Evolutionary conservation across 2,797 vertebrate genomes (phyloP).

Genomic region (Falco peregrinus): DNA sequence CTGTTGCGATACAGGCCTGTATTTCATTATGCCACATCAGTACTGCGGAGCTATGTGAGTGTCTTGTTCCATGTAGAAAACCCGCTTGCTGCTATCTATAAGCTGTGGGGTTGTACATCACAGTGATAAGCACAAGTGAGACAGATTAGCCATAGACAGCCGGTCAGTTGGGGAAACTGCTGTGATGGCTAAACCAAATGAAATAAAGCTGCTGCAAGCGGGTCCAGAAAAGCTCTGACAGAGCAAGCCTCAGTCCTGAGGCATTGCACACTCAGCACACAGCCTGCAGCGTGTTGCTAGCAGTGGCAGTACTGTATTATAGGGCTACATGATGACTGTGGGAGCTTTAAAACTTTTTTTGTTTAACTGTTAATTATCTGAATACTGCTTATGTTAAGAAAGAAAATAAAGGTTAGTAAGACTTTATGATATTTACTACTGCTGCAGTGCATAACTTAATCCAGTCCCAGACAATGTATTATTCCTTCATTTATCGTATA

Average conservation of each 20-base stretch:
- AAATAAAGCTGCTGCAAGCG: not conserved
- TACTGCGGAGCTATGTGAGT: not conserved
- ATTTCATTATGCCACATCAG: accelerated
- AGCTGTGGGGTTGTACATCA: not conserved
- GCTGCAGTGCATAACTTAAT: not conserved
- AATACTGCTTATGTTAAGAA: not conserved
- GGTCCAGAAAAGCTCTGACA: not conserved
- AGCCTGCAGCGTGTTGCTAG: too few species aligned
- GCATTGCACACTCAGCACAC: not conserved
- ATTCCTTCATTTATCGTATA: not conserved
- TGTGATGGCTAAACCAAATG: not conserved
- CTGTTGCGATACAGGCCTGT: not conserved
- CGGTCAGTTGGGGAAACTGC: too few species aligned
- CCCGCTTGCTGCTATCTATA: not conserved
- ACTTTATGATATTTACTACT: not conserved
- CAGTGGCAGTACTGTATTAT: not conserved
- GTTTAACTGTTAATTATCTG: not conserved
- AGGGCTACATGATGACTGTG: not conserved
- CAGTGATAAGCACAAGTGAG: too few species aligned
- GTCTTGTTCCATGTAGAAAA: not conserved
- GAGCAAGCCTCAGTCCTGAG: not conserved
- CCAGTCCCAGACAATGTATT: not conserved
- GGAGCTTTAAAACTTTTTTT: not conserved
- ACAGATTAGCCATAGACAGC: not conserved
- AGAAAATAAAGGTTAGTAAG: not conserved